Conservation (phyloP, 1,140 invertebrate genomes). For the Rhyacophila brunnea region DNA sequence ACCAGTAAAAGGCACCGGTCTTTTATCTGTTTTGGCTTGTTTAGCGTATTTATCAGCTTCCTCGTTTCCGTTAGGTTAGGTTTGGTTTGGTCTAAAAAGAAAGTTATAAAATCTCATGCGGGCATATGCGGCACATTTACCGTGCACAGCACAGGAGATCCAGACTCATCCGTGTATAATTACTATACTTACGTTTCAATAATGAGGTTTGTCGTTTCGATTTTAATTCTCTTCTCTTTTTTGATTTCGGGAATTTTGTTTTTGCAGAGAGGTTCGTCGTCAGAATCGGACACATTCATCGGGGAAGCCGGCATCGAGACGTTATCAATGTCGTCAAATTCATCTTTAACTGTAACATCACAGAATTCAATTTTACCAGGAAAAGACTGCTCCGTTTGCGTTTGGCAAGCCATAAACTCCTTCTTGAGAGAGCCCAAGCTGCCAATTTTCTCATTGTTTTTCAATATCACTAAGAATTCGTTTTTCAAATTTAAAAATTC, state of each 20-base stretch:
- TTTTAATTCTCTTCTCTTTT: neutral
- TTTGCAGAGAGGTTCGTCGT: conserved; percentile 47
- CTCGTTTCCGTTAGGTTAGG: no score
- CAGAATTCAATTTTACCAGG: conserved; percentile 20
- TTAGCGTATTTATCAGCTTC: no score
- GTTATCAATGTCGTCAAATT: conserved; percentile 16
- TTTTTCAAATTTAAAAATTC: conserved; percentile 25
- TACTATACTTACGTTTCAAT: no score
- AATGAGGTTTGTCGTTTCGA: neutral
- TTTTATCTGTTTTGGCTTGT: no score
- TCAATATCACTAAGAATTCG: conserved; percentile 20
- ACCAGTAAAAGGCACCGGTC: no score
- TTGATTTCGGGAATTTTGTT: conserved; percentile 20
- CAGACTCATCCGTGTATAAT: no score
- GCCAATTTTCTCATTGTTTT: conserved; percentile 17
- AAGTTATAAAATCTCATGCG: no score
- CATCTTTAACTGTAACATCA: conserved; percentile 12
- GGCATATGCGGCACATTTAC: no score
- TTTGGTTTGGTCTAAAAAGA: no score
- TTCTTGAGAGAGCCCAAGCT: conserved; percentile 2
- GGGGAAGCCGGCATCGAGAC: conserved; percentile 3
- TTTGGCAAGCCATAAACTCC: neutral
- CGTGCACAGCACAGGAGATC: no score
- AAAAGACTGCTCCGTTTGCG: conserved; percentile 6
- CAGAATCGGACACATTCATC: conserved; percentile 40